Evolutionary conservation across 2,797 vertebrate species (phyloP).

Genomic region (Chaetodon trifasciatus): DNA sequence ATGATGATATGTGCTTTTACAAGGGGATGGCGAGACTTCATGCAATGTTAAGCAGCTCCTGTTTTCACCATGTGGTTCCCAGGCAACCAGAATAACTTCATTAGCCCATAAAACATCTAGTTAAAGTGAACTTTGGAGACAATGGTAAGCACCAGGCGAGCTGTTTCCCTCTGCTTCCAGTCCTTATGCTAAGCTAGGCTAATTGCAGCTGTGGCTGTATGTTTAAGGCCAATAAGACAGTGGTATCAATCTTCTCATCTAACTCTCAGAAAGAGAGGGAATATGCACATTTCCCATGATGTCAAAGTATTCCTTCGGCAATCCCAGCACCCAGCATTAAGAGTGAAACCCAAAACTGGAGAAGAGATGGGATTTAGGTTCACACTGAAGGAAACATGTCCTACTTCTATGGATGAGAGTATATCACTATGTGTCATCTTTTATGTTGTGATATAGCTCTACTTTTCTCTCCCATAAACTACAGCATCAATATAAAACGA

Average conservation of each 20-base stretch:
- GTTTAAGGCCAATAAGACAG: neutral
- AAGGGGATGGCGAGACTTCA: neutral
- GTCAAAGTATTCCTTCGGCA: slow-evolving; percentile 39
- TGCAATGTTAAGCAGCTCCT: neutral
- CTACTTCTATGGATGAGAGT: slow-evolving; percentile 5
- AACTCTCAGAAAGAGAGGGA: slow-evolving; percentile 9
- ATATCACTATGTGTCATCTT: neutral
- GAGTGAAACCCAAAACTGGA: slow-evolving; percentile 71
- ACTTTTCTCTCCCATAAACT: slow-evolving; percentile 12
- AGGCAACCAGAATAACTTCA: neutral
- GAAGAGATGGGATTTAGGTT: slow-evolving; percentile 45
- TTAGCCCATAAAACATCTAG: neutral
- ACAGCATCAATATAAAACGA: slow-evolving; percentile 23
- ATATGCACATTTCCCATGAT: slow-evolving; percentile 43
- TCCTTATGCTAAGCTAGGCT: neutral
- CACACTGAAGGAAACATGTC: slow-evolving; percentile 24
- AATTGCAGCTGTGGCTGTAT: neutral
- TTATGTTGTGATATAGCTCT: slow-evolving; percentile 19
- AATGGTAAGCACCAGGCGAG: too few species aligned
- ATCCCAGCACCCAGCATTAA: slow-evolving; percentile 63
- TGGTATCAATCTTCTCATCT: neutral
- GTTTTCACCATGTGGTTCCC: neutral
- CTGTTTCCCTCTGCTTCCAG: neutral
- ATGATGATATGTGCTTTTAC: neutral
- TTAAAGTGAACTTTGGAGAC: too few species aligned